Evolutionary conservation across 2,888 invertebrate species (phyloP), one percentile per base, ranked within the genome.

Genomic region (Parnassius apollo): DNA sequence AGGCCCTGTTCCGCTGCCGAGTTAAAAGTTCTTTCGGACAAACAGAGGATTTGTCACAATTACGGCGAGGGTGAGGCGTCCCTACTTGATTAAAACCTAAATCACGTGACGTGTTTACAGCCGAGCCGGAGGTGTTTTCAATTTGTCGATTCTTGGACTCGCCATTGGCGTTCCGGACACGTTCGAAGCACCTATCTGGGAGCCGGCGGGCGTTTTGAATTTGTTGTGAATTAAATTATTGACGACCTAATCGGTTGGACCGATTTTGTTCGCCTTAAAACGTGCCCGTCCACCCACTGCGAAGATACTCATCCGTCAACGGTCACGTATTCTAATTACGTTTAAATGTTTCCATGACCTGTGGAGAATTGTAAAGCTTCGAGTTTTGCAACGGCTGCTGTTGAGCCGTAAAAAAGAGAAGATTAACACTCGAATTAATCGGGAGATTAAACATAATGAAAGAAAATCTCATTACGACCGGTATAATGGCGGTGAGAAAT

Each of bases 1-100:
- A 82, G 83, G 86, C 82, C 80, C 82, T 82, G 86, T 81, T 85
- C 80, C 83, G 81, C 74, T 75, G 81, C 79, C 82, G 85, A 90
- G 90, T 91, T 91, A 90, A 91, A 91, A 91, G 88, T 91, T 91
- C 82, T 84, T 85, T 88, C 88, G 90, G 87, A 91, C 91, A 91
- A 91, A 91, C 91, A 91, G 91, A 90, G 91, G 90, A 91, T 91
- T 91, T 91, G 91, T 91, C 91, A 91, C 91, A 91, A 91, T 91
- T 91, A 91, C 91, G 87, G 80, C 83, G 78, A 78, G 85, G 85
- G 83, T 82, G 84, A 85, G 78, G 87, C 86, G 91, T 87, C 89
- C 90, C 89, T 87, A 86, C 90, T 91, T 91, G 91, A 91, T 91
- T 91, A 91, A 91, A 91, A 91, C 91, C 91, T 91, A 91, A 91